Base-by-base conservation (phyloP, 2,113 vertebrate species). In the Tinamus guttatus region DNA sequence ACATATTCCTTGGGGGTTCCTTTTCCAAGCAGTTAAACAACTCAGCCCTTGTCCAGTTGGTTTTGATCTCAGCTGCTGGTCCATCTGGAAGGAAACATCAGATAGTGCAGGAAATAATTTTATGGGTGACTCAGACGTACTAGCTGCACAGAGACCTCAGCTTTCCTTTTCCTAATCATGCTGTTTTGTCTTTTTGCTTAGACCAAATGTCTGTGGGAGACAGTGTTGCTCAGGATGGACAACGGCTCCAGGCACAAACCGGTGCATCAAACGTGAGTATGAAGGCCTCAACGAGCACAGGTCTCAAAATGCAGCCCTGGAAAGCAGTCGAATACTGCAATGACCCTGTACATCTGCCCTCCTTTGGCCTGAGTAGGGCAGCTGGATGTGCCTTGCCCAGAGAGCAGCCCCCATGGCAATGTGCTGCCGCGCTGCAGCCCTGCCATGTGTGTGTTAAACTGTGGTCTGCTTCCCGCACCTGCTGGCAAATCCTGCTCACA, bases 151-250 rank as follows among this genome's bases (percentile, higher is more conserved):
- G 40, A 92, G 89, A 87, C 81, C 89, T 94, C 78, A 13, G 91
- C 83, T 95, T 89, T 60, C 56, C 36, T 81, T 91, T 76, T 70
- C 64, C 86, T 90, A 95, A 97, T 97, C 93, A 47, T 71, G 2
- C 84, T 91, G 63, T 85, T 96, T 90, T 96, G 88, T 97, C 45
- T 95, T 79, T 94, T 91, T 90, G 71, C 90, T 88, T 97, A 99
- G 99, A 97, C 98, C 99, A 64, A 99, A 99, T 21, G 98, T 99
- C 93, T 99, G 99, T 69, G 99, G 99, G 97, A 98, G 99, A 97
- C 99, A 99, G 92, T 99, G 99, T 97, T 99, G 99, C 98, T 98
- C 98, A 13, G 99, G 99, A 70, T 99, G 99, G 99, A 99, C 98
- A 22, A 96, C 98, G 4, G 99, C 99, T 80, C 98, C 98, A 14